Percentiles rank a stretch among this genome's conserved stretches.
phyloP scores from a whole-genome alignment of 2,888 invertebrate species.

The Habrosyne pyritoides region DNA sequence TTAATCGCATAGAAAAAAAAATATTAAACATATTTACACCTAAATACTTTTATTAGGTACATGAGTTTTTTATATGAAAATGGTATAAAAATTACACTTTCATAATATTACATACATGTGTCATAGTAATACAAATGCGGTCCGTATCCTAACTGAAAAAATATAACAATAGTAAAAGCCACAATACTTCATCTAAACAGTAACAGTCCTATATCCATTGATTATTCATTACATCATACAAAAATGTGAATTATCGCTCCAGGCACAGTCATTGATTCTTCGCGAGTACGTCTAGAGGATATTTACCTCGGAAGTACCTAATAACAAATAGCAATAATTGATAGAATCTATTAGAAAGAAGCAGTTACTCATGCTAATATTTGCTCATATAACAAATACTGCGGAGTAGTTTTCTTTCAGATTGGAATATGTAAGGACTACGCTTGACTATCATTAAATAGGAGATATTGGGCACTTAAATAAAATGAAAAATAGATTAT shows the following conservation, averaged over 20 bases:
- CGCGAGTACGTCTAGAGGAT: constrained; percentile 41
- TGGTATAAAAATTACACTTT: constrained; percentile 83
- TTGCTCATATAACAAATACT: constrained; percentile 72
- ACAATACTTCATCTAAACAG: constrained; percentile 69
- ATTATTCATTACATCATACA: constrained; percentile 52
- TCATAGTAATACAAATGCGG: constrained; percentile 78
- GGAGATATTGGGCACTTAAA: constrained; percentile 4
- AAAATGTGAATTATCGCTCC: constrained; percentile 68
- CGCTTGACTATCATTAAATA: not conserved
- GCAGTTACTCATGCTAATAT: constrained; percentile 71
- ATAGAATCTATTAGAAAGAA: constrained; percentile 53
- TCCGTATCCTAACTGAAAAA: constrained; percentile 76
- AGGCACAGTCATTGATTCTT: constrained; percentile 71
- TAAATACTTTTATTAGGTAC: constrained; percentile 78
- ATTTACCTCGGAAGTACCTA: constrained; percentile 50
- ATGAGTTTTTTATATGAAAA: constrained; percentile 81
- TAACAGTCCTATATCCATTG: constrained; percentile 54
- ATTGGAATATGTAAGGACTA: constrained; percentile 2
- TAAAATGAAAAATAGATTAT: constrained; percentile 21
- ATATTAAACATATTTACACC: constrained; percentile 81
- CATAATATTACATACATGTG: constrained; percentile 74
- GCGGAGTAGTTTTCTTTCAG: constrained; percentile 71
- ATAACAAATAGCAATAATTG: constrained; percentile 45
- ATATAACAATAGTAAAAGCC: constrained; percentile 82
- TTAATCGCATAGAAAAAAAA: constrained; percentile 78